Evolutionary conservation across 2,888 invertebrate species (phyloP), one percentile per base, ranked within the genome.

Genomic region (Gerosis bhagava): DNA sequence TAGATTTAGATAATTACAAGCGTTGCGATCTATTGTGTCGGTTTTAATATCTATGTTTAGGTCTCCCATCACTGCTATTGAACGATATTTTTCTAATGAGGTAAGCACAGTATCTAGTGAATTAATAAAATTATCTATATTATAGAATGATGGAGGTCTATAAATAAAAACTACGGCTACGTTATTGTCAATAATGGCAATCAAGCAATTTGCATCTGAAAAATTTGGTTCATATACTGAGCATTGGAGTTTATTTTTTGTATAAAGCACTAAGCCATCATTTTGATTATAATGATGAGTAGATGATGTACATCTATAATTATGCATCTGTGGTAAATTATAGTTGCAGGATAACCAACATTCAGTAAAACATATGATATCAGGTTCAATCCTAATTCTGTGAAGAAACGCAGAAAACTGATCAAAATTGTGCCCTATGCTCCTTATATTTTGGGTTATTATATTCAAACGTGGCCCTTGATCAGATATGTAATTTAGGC

Each of bases 221-320:
- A 26, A 13, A 5, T 11, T 17, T 3, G 37, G 25, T 37, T 37
- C 37, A 25, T 11, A 25, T 2, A 16, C 17, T 37, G 37, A 16
- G 8, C 25, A 25, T 6, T 12, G 1, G 8, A 37, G 5, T 7
- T 37, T 13, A 0, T 10, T 24, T 10, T 45, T 34, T 4, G 41
- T 31, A 22, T 45, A 50, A 13, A 37, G 25, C 11, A 45, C 45
- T 6, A 50, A 29, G n/a, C 50, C 50, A 19, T 50, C 50, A n/a
- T 45, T 45, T 41, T 50, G 41, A 26, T 50, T 45, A 8, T 35
- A 35, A 17, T 11, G 7, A 5, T 29, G 35, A 10, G 39, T 29
- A 7, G 41, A 36, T 8, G 24, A 11, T 24, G 26, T 32, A 10
- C 13, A 22, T 11, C 28, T 34, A 29, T 22, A 41, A n/a, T 29